A percentile compares a stretch with the other conserved stretches of the same genome.
Evolutionary conservation across 1,140 invertebrate genomes (phyloP).

Genomic region (Coptotermes formosanus): DNA sequence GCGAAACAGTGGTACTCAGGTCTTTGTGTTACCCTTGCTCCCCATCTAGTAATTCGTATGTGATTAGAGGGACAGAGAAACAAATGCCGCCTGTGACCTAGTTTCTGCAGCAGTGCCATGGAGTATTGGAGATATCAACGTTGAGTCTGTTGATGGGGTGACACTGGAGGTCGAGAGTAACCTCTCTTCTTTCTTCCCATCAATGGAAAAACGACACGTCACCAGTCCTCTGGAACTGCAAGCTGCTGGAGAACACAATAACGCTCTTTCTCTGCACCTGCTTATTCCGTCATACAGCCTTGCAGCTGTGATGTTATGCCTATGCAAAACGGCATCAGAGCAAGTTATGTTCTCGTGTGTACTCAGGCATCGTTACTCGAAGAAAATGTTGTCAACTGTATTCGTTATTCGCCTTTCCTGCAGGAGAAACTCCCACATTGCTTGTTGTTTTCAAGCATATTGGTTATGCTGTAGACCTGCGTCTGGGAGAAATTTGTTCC

Average conservation of each 20-base stretch:
- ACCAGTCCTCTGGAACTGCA: not conserved
- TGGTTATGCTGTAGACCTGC: too few species aligned
- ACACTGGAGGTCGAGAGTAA: not conserved
- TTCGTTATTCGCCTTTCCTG: too few species aligned
- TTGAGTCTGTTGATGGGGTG: not conserved
- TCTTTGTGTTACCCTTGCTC: not conserved
- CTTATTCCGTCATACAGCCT: too few species aligned
- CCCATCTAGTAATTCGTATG: not conserved
- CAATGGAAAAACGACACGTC: not conserved
- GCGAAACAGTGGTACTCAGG: not conserved
- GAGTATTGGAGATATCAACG: not conserved
- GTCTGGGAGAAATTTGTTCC: too few species aligned
- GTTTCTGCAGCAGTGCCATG: not conserved
- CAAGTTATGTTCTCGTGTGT: too few species aligned
- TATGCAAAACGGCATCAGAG: too few species aligned
- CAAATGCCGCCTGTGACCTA: not conserved
- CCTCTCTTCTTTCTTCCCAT: not conserved
- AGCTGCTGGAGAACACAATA: not conserved
- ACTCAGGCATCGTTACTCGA: too few species aligned
- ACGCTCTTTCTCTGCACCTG: not conserved
- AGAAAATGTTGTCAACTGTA: too few species aligned
- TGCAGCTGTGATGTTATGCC: too few species aligned
- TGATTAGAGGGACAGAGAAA: not conserved
- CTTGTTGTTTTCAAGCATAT: too few species aligned
- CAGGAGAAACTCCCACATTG: too few species aligned